Conservation (phyloP, 1,140 invertebrate species). For the Argopecten irradians region DNA sequence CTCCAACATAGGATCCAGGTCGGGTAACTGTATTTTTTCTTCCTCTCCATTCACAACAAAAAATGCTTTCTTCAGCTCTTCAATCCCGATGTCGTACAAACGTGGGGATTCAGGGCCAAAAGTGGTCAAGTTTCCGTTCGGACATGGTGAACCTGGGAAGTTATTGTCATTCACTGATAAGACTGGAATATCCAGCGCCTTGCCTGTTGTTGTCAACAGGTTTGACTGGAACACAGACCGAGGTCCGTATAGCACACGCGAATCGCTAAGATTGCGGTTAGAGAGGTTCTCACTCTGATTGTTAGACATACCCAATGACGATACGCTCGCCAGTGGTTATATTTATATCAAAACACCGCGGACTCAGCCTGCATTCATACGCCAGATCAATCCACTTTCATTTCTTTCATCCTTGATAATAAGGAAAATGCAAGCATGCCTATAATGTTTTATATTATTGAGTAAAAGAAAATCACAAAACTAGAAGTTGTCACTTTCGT, state of each 20-base stretch:
- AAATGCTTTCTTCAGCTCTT: background rate
- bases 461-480: background rate
- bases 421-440: background rate
- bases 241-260: constrained; percentile 19
- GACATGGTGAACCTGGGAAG: constrained; percentile 58
- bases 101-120: constrained; percentile 50
- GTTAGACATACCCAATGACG: constrained; percentile 48
- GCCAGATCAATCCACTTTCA: background rate
- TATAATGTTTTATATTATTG: constrained; percentile 2
- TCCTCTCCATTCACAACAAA: constrained; percentile 6
- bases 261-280: constrained; percentile 45
- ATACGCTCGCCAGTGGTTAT: background rate
- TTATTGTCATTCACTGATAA: constrained; percentile 45
- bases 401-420: background rate
- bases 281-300: background rate
- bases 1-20: constrained; percentile 57
- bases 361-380: constrained; percentile 3
- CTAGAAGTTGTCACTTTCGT: background rate
- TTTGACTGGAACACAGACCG: background rate
- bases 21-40: constrained; percentile 31
- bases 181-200: constrained; percentile 47
- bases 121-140: constrained; percentile 51
- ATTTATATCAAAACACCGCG: constrained; percentile 2
- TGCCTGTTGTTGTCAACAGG: background rate
- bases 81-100: constrained; percentile 50